Evolutionary conservation across 1,140 invertebrate species (phyloP).

Genomic region (Xylocopa sonorina): DNA sequence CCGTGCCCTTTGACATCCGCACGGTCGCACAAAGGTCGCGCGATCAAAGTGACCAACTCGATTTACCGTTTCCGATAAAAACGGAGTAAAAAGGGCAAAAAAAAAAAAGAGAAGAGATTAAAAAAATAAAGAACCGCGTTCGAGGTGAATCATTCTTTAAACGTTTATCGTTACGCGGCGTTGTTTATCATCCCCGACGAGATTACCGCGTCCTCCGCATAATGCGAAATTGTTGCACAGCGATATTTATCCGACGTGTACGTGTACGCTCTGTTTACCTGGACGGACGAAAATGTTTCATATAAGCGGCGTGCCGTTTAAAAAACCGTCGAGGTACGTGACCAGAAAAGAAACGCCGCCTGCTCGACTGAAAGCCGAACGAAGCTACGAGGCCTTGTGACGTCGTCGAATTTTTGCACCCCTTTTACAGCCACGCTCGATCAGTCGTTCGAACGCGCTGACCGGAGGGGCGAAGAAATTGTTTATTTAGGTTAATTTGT

Average conservation of each 20-base stretch:
- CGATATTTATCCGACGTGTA: background rate
- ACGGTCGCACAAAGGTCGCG: no score
- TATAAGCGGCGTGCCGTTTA: background rate
- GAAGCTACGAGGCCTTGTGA: background rate
- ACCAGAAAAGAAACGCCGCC: background rate
- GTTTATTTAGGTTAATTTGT: no score
- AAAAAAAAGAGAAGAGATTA: background rate
- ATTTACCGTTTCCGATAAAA: background rate
- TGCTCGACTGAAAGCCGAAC: background rate
- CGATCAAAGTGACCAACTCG: background rate
- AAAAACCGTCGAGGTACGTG: background rate
- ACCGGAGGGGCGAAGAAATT: no score
- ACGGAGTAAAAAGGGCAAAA: background rate
- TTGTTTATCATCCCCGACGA: background rate
- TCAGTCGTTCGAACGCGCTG: background rate
- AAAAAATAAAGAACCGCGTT: background rate
- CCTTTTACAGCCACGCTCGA: background rate
- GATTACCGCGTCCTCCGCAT: background rate
- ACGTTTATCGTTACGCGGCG: background rate
- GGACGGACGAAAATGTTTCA: background rate
- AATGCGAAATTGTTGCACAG: conserved; percentile 4
- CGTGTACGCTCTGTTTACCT: conserved; percentile 1
- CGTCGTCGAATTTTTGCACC: no score
- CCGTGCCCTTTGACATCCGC: background rate
- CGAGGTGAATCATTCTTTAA: background rate